phyloP scores from a whole-genome alignment of 2,888 invertebrate species.

The Vesta saturnalis region DNA sequence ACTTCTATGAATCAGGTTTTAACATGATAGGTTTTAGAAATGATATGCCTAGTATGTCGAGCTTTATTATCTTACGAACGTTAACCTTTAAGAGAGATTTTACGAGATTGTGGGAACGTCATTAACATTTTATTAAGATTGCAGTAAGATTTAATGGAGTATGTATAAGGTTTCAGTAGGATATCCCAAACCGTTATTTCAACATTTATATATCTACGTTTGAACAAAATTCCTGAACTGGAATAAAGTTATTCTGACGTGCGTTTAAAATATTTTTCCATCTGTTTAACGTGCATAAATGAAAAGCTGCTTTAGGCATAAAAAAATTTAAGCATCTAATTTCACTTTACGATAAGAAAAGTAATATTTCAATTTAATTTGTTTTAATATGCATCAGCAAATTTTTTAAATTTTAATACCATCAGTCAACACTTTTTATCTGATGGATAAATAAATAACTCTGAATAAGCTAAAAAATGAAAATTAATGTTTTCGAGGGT shows the following conservation, averaged over 20 bases:
- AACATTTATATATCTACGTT: not conserved
- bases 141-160: conserved; percentile 30
- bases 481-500: not conserved
- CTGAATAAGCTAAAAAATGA: not conserved
- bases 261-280: not conserved
- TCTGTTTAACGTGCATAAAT: too few species aligned
- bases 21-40: not conserved
- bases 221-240: not conserved
- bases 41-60: conserved; percentile 13
- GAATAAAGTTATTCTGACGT: not conserved
- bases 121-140: conserved; percentile 33
- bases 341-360: not conserved
- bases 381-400: not conserved
- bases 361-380: not conserved
- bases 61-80: conserved; percentile 20
- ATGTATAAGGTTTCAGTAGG: conserved; percentile 23
- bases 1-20: not conserved
- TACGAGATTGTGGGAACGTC: conserved; percentile 26
- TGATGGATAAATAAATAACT: conserved; percentile 18
- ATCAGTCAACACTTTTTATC: conserved; percentile 1
- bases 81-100: conserved; percentile 24
- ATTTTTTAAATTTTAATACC: conserved; percentile 14
- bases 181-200: conserved; percentile 10
- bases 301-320: not conserved
- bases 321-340: not conserved